These are phyloP conservation scores for Oplegnathus fasciatus DNA, from an alignment of 2,113 vertebrate genomes.

Conservation along the genomic window DNA sequence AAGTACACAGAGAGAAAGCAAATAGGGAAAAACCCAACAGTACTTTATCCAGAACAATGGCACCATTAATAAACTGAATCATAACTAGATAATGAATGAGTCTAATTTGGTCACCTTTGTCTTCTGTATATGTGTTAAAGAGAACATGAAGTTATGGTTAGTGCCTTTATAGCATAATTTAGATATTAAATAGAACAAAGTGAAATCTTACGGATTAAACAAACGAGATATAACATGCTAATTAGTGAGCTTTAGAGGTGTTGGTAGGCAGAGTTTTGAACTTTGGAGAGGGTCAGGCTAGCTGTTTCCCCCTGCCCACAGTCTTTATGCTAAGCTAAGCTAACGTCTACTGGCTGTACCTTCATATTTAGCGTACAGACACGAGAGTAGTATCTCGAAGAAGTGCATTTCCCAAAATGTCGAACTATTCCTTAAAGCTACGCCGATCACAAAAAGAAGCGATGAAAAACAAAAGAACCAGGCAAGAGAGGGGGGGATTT, in stretches of 20 bases:
- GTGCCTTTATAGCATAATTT: too few relatives aligned
- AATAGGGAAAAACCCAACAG: not conserved
- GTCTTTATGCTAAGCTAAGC: not conserved
- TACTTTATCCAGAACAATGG: not conserved
- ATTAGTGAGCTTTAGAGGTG: not conserved
- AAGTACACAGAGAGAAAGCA: not conserved
- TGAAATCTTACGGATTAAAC: not conserved
- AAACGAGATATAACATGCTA: not conserved
- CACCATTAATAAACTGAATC: not conserved
- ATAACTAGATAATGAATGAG: not conserved
- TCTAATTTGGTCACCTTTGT: not conserved
- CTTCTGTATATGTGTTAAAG: not conserved
- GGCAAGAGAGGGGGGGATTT: not conserved
- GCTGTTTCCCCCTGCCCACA: not conserved
- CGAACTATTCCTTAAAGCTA: too few relatives aligned
- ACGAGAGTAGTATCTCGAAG: too few relatives aligned
- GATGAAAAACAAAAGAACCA: not conserved
- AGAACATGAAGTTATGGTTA: too few relatives aligned
- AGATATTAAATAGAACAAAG: not conserved
- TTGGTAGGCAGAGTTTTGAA: too few relatives aligned
- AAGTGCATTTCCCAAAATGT: not conserved
- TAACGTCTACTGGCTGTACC: not conserved
- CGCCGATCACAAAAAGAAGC: not conserved
- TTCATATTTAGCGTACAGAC: not conserved
- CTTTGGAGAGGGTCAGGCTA: not conserved